A percentile compares a stretch with the other conserved stretches of the same genome.
Evolutionary conservation across 2,113 vertebrate genomes (phyloP).

Genomic region (Thalassoma bifasciatum): DNA sequence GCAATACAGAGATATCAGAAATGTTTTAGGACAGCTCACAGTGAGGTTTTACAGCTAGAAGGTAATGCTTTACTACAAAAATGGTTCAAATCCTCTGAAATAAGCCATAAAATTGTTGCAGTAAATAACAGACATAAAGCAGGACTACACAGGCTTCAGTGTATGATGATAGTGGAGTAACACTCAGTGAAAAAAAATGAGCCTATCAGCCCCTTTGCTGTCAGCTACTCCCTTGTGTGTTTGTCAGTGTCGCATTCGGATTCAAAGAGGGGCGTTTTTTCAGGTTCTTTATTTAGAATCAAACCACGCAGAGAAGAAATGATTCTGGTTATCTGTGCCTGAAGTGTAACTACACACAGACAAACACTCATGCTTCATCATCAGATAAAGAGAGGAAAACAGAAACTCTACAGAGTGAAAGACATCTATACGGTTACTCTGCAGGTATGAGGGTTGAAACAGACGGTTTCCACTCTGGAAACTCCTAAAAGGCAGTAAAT

Average conservation of each 20-base stretch:
- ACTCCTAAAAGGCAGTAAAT: neutral
- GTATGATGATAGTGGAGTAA: neutral
- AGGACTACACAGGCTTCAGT: conserved; percentile 1
- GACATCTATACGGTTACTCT: too few relatives aligned
- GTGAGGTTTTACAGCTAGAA: neutral
- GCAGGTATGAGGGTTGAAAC: too few relatives aligned
- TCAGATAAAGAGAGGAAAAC: neutral
- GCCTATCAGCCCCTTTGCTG: neutral
- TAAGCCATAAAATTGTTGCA: neutral
- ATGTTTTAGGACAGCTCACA: neutral
- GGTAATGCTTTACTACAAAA: neutral
- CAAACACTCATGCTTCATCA: neutral
- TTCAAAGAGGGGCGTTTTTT: neutral
- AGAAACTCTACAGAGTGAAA: neutral
- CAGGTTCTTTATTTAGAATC: neutral
- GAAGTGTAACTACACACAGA: neutral
- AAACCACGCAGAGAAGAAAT: neutral
- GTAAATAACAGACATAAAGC: conserved; percentile 1
- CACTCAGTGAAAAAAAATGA: neutral
- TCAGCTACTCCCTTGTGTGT: neutral
- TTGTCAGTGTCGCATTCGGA: neutral
- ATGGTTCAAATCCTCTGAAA: neutral
- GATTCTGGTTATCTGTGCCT: neutral
- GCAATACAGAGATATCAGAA: neutral
- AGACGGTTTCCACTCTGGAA: neutral